These are phyloP conservation scores for Thymelicus sylvestris DNA, from an alignment of 2,888 invertebrate species.

Conservation along the genomic window DNA sequence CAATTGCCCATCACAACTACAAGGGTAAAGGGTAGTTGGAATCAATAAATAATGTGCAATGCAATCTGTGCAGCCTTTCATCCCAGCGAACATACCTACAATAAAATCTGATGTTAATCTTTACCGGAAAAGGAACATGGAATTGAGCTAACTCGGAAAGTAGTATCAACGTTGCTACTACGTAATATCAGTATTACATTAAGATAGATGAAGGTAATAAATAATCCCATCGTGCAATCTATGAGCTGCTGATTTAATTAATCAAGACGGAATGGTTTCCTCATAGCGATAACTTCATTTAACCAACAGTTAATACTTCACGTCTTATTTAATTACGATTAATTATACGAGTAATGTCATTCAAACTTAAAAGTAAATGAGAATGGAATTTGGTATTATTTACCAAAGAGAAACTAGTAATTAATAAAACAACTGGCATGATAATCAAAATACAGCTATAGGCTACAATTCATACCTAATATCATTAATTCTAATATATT, in stretches of 20 bases:
- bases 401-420: neutral
- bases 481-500: slow-evolving; percentile 37
- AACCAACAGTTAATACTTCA: slow-evolving; percentile 19
- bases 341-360: slow-evolving; percentile 12
- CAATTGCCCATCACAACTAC: neutral
- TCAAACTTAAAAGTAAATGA: slow-evolving; percentile 24
- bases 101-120: slow-evolving; percentile 8
- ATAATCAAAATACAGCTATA: neutral
- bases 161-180: slow-evolving; percentile 11
- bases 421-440: neutral
- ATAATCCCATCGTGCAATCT: slow-evolving; percentile 20
- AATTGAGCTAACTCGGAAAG: slow-evolving; percentile 5
- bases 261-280: slow-evolving; percentile 29
- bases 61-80: slow-evolving; percentile 1
- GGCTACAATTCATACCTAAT: neutral
- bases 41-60: slow-evolving; percentile 2
- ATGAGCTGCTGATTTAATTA: slow-evolving; percentile 30
- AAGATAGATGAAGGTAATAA: slow-evolving; percentile 23
- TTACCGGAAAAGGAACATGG: slow-evolving; percentile 17
- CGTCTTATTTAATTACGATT: slow-evolving; percentile 27
- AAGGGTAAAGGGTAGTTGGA: neutral
- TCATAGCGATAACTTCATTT: slow-evolving; percentile 28
- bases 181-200: slow-evolving; percentile 9
- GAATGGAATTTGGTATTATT: too few species aligned
- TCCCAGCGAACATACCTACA: slow-evolving; percentile 6